phyloP scores from a whole-genome alignment of 1,140 invertebrate species.

The Mizuhopecten yessoensis region DNA sequence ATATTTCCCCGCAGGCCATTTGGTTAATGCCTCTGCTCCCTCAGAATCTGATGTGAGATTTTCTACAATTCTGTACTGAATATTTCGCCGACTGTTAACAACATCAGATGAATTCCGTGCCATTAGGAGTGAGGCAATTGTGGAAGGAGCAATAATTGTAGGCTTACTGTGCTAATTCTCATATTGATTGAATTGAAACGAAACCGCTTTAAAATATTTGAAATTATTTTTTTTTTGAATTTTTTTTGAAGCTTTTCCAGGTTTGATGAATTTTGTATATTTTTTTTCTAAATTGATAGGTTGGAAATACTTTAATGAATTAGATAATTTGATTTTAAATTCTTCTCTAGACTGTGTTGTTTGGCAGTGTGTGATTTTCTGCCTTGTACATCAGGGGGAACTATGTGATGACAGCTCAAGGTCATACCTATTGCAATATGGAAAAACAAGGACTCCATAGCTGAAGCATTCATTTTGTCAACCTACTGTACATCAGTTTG shows the following conservation, averaged over 20 bases:
- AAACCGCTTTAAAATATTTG: conserved; percentile 29
- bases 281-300: neutral
- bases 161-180: conserved; percentile 37
- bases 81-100: conserved; percentile 27
- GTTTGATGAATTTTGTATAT: neutral
- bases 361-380: neutral
- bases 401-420: neutral
- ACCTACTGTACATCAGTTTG: too few species aligned
- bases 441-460: too few species aligned
- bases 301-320: neutral
- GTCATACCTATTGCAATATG: neutral
- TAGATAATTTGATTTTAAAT: neutral
- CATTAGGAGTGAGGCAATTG: conserved; percentile 20
- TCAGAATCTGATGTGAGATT: conserved; percentile 8
- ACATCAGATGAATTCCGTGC: conserved; percentile 19
- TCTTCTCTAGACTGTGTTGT: neutral
- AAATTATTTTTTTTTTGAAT: neutral
- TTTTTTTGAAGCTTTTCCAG: neutral
- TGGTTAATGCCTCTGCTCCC: neutral
- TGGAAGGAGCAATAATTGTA: conserved; percentile 22
- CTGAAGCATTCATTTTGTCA: too few species aligned
- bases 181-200: conserved; percentile 39
- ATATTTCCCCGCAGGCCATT: conserved; percentile 7
- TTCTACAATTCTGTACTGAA: neutral
- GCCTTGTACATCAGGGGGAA: neutral